phyloP scores from a whole-genome alignment of 1,140 invertebrate genomes.

The Ceratina calcarata region DNA sequence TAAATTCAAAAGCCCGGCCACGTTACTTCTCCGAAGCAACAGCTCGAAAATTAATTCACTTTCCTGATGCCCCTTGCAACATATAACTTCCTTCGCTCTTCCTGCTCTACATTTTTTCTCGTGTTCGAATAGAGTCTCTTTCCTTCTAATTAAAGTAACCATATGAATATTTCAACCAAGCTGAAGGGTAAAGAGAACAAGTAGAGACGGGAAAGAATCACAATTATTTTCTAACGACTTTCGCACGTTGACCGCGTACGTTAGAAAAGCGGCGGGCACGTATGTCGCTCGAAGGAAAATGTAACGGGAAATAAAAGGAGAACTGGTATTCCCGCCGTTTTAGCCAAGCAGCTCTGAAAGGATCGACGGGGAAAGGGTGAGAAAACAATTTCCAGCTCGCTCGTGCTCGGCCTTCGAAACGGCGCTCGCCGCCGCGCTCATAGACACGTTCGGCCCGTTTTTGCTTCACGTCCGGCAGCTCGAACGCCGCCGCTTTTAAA shows the following conservation, averaged over 20 bases:
- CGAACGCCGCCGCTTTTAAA: constrained; percentile 51
- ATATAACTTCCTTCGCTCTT: too few relatives aligned
- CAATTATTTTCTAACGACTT: neutral
- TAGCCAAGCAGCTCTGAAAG: constrained; percentile 22
- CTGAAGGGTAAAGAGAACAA: neutral
- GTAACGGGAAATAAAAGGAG: constrained; percentile 46
- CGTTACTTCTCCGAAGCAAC: constrained; percentile 18
- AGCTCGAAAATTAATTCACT: constrained; percentile 28
- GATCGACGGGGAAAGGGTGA: constrained; percentile 62
- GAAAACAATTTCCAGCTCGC: constrained; percentile 65
- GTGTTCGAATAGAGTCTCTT: too few relatives aligned
- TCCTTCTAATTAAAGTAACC: too few relatives aligned
- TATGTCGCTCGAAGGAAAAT: constrained; percentile 59
- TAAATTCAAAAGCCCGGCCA: constrained; percentile 22
- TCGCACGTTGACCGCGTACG: constrained; percentile 48
- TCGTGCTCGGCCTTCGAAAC: constrained; percentile 64
- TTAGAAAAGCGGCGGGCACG: constrained; percentile 35
- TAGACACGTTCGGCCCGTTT: constrained; percentile 64
- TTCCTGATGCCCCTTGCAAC: neutral
- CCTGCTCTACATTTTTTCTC: too few relatives aligned
- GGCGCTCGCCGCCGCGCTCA: constrained; percentile 44
- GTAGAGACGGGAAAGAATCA: neutral
- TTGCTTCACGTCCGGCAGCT: constrained; percentile 39
- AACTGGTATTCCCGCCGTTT: constrained; percentile 16
- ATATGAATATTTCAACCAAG: neutral